Conservation (phyloP, 2,888 invertebrate species). For the Macrostomum cliftonense region DNA sequence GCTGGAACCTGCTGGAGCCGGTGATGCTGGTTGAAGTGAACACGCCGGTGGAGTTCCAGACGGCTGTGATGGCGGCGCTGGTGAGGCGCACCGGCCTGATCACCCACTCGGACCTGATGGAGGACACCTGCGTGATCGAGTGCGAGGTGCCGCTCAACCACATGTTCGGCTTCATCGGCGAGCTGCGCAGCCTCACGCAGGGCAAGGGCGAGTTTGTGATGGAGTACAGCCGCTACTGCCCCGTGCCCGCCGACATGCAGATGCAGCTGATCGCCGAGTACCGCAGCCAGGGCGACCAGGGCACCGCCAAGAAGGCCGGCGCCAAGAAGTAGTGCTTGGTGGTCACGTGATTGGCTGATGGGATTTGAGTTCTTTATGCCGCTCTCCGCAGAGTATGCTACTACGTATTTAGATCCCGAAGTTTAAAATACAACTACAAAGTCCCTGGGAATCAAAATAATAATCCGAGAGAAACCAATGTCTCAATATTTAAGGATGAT, state of each 20-base stretch:
- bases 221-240: slow-evolving; percentile 55
- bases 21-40: slow-evolving; percentile 85
- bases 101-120: slow-evolving; percentile 59
- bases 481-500: no score
- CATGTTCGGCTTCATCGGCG: slow-evolving; percentile 90
- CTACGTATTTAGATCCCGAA: no score
- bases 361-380: no score
- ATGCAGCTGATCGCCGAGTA: slow-evolving; percentile 17
- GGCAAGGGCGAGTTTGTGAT: slow-evolving; percentile 97
- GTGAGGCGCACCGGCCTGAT: slow-evolving; percentile 70
- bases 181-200: slow-evolving; percentile 74
- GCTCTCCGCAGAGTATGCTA: no score
- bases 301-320: no score
- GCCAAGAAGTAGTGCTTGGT: no score
- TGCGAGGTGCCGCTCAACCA: slow-evolving; percentile 86
- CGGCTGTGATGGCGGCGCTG: slow-evolving; percentile 55
- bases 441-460: no score
- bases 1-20: slow-evolving; percentile 82
- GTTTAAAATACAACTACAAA: no score
- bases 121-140: slow-evolving; percentile 66
- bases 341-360: no score
- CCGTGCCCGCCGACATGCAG: slow-evolving; percentile 24
- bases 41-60: slow-evolving; percentile 57
- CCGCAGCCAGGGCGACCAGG: no score
- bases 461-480: no score